Conservation (phyloP, 2,888 invertebrate genomes). For the Drosophila pseudotakahashii region DNA sequence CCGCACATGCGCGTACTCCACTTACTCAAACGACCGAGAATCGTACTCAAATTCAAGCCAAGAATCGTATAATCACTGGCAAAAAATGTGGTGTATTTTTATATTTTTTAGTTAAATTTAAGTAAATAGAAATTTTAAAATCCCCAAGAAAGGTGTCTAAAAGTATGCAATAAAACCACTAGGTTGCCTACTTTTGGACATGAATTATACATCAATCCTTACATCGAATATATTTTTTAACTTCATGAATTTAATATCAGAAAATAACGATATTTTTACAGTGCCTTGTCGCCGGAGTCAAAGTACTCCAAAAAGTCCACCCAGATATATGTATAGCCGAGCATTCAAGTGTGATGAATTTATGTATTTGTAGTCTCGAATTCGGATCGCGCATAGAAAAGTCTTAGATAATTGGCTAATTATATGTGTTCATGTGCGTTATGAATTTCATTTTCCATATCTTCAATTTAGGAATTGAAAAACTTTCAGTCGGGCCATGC, state of each 20-base stretch:
- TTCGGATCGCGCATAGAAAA: slow-evolving; percentile 30
- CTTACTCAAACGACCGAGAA: slow-evolving; percentile 16
- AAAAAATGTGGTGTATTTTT: neutral
- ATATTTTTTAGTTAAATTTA: no score
- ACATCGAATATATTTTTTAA: no score
- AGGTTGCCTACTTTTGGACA: no score
- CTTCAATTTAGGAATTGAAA: slow-evolving; percentile 77
- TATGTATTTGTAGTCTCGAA: slow-evolving; percentile 16
- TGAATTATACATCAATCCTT: no score
- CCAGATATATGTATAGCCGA: neutral
- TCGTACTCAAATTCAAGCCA: slow-evolving; percentile 19
- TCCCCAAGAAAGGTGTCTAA: no score
- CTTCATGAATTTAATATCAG: no score
- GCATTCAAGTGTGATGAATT: slow-evolving; percentile 30
- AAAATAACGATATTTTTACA: neutral
- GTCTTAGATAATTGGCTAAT: slow-evolving; percentile 72
- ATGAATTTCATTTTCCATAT: slow-evolving; percentile 72
- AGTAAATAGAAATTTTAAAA: neutral
- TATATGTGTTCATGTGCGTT: slow-evolving; percentile 53
- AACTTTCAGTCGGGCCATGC: slow-evolving; percentile 53
- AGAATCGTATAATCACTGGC: neutral
- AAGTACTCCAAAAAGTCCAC: slow-evolving; percentile 4
- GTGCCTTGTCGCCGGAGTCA: slow-evolving; percentile 1
- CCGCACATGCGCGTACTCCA: slow-evolving; percentile 54
- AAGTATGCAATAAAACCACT: no score